Conservation (phyloP, 2,888 invertebrate species). For the Eurois occulta region DNA sequence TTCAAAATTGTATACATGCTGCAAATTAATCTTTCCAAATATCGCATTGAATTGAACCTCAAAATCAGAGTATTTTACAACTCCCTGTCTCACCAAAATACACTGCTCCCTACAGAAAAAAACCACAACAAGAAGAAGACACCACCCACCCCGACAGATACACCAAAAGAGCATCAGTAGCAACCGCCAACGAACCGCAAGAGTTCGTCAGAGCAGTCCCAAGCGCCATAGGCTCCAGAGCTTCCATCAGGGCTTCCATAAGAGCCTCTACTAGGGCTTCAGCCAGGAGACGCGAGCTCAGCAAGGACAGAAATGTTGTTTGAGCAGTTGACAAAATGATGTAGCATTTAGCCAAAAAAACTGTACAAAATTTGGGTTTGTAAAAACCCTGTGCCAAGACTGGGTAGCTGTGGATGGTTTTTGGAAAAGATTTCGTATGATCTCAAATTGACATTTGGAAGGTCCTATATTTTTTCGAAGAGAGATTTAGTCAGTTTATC, state of each 20-base stretch:
- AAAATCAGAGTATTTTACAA: no score
- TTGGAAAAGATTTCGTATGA: slow-evolving; percentile 43
- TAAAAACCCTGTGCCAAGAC: slow-evolving; percentile 33
- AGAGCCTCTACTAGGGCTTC: slow-evolving; percentile 75
- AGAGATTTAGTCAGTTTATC: neutral
- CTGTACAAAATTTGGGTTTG: slow-evolving; percentile 53
- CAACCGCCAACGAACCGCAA: slow-evolving; percentile 72
- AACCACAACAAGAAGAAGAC: slow-evolving; percentile 70
- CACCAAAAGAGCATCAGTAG: slow-evolving; percentile 73
- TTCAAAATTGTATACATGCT: no score
- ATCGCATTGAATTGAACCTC: no score
- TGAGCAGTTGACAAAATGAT: slow-evolving; percentile 48
- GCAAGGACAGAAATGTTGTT: slow-evolving; percentile 69
- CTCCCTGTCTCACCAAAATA: neutral
- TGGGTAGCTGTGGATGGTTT: slow-evolving; percentile 21
- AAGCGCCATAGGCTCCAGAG: slow-evolving; percentile 82
- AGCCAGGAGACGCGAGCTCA: slow-evolving; percentile 59
- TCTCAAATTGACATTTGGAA: slow-evolving; percentile 40
- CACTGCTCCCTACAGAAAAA: slow-evolving; percentile 71
- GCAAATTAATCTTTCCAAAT: no score
- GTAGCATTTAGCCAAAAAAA: slow-evolving; percentile 54
- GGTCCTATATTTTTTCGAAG: neutral
- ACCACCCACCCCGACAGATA: slow-evolving; percentile 77
- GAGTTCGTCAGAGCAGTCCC: slow-evolving; percentile 81
- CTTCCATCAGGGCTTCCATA: slow-evolving; percentile 83